Percentiles rank a stretch among this genome's conserved stretches.
These are phyloP conservation scores for Lithosia quadra DNA, from an alignment of 2,888 invertebrate genomes.

Conservation along the genomic window DNA sequence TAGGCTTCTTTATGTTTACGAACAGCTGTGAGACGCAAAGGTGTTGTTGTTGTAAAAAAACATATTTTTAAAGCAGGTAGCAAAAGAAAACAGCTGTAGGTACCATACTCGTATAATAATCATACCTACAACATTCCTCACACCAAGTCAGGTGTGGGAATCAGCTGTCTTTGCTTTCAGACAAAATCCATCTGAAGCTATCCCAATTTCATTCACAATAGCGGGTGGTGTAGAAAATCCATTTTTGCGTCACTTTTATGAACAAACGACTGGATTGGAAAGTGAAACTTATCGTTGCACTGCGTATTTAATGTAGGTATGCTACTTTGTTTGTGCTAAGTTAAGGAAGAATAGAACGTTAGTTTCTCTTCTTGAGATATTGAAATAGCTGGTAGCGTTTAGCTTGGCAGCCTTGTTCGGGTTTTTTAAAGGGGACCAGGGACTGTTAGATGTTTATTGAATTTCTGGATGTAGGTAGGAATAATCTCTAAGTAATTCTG, in stretches of 20 bases:
- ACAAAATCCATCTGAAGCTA: neutral
- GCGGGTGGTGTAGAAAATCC: neutral
- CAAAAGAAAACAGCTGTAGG: neutral
- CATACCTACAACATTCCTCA: neutral
- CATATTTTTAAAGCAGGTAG: neutral
- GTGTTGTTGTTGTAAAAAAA: neutral
- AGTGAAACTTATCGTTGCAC: too few species aligned
- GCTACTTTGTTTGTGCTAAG: too few species aligned
- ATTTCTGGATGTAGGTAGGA: neutral
- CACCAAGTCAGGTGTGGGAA: slow-evolving; percentile 4
- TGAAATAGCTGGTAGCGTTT: too few species aligned
- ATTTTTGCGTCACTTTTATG: neutral
- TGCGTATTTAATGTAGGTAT: too few species aligned
- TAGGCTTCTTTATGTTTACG: neutral
- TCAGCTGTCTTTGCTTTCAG: neutral
- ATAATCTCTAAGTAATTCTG: slow-evolving; percentile 3
- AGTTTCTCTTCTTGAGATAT: too few species aligned
- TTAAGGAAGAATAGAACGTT: too few species aligned
- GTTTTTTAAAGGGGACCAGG: neutral
- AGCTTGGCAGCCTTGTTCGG: neutral
- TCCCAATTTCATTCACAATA: neutral
- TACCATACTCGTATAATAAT: neutral
- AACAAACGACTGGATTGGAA: neutral
- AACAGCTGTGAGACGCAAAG: neutral
- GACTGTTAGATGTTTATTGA: neutral